A percentile compares a stretch with the other conserved stretches of the same genome.
These are phyloP conservation scores for Trochalopteron elliotii DNA, from an alignment of 2,113 vertebrate genomes.

Conservation along the genomic window DNA sequence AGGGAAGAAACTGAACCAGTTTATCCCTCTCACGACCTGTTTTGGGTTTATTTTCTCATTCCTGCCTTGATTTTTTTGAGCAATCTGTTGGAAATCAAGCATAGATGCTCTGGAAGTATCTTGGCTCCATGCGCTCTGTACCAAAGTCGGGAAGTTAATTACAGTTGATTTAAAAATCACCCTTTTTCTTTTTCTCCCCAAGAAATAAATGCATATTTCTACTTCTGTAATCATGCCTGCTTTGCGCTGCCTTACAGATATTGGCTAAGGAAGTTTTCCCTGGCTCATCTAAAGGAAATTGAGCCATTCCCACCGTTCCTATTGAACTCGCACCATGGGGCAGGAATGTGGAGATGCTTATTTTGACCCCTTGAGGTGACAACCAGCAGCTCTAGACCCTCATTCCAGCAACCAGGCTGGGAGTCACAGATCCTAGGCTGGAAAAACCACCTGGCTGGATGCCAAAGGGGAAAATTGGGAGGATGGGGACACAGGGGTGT, in stretches of 20 bases:
- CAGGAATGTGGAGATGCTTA: neutral
- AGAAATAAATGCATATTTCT: neutral
- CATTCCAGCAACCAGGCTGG: neutral
- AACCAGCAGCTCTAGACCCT: rapidly evolving
- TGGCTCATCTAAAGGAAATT: neutral
- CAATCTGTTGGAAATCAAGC: neutral
- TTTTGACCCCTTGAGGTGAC: neutral
- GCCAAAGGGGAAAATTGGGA: neutral
- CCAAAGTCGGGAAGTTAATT: neutral
- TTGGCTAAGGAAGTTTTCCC: neutral
- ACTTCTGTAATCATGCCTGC: neutral
- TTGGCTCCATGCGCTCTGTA: rapidly evolving
- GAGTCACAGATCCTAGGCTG: neutral
- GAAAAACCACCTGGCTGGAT: neutral
- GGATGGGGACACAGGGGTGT: rapidly evolving
- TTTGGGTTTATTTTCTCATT: neutral
- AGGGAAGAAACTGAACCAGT: neutral
- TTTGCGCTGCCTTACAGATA: neutral
- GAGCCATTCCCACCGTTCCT: neutral
- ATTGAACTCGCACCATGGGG: rapidly evolving
- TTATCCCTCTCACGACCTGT: neutral
- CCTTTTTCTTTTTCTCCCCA: rapidly evolving
- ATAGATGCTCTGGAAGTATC: neutral
- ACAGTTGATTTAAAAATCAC: rapidly evolving
- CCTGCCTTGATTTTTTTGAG: rapidly evolving